Evolutionary conservation across 2,113 vertebrate species (phyloP).

Genomic region (Cephalopholis sonnerati): DNA sequence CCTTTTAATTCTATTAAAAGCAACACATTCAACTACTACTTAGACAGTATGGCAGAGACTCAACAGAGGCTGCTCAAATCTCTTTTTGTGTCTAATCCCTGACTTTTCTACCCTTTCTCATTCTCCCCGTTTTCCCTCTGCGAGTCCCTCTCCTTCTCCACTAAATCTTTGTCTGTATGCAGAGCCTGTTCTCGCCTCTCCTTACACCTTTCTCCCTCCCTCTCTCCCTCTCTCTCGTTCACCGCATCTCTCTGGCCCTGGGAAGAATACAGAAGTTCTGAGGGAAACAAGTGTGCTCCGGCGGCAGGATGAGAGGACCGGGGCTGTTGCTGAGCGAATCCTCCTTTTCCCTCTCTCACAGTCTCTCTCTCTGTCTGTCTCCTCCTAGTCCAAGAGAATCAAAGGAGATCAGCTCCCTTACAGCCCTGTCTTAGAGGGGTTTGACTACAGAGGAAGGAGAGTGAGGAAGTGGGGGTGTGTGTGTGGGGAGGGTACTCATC

Average conservation of each 20-base stretch:
- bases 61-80: conserved; percentile 28
- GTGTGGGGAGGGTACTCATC: conserved; percentile 38
- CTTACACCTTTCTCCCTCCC: conserved; percentile 44
- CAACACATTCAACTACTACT: conserved; percentile 34
- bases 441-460: conserved; percentile 68
- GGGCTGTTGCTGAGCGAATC: conserved; percentile 50
- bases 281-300: conserved; percentile 57
- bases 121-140: conserved; percentile 4
- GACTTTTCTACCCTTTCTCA: conserved; percentile 40
- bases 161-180: conserved; percentile 55
- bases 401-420: conserved; percentile 71
- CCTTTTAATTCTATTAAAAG: conserved; percentile 61
- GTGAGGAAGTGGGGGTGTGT: conserved; percentile 31
- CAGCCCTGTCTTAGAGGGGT: conserved; percentile 71
- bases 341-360: conserved; percentile 33
- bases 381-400: conserved; percentile 71
- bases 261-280: conserved; percentile 73
- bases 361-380: conserved; percentile 47
- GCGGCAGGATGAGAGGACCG: conserved; percentile 57
- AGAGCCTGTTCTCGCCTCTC: conserved; percentile 38
- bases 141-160: conserved; percentile 18
- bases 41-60: conserved; percentile 36
- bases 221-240: not conserved
- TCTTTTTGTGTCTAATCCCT: conserved; percentile 50
- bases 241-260: conserved; percentile 47